Evolutionary conservation across 2,888 invertebrate species (phyloP).

Genomic region (Nymphalis c-album): DNA sequence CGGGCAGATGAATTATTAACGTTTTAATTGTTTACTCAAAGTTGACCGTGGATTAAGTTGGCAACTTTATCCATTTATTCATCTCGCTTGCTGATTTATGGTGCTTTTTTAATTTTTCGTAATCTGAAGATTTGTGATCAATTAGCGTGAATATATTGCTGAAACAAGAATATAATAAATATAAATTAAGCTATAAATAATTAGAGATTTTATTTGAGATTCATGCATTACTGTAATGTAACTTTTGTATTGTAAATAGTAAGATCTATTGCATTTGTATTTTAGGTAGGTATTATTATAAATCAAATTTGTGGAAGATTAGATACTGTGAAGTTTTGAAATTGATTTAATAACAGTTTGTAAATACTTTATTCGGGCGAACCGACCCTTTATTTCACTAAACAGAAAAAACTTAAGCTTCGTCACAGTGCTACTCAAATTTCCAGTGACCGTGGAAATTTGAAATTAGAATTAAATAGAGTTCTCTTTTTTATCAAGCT

Average conservation of each 20-base stretch:
- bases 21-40: constrained; percentile 59
- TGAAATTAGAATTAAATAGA: too few relatives aligned
- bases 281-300: too few relatives aligned
- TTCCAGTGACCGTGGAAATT: too few relatives aligned
- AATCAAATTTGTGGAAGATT: too few relatives aligned
- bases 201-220: neutral
- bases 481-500: neutral
- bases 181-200: neutral
- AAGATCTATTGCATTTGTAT: neutral
- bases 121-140: constrained; percentile 11
- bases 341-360: too few relatives aligned
- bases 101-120: constrained; percentile 9
- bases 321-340: too few relatives aligned
- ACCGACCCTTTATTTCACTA: too few relatives aligned
- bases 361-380: too few relatives aligned
- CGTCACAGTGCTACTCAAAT: too few relatives aligned
- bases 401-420: too few relatives aligned
- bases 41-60: constrained; percentile 52
- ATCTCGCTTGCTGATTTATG: constrained; percentile 18
- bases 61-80: constrained; percentile 36
- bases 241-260: too few relatives aligned
- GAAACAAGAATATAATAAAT: neutral
- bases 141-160: constrained; percentile 8
- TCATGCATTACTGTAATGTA: too few relatives aligned
- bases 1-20: constrained; percentile 56